Conservation (phyloP, 2,888 invertebrate species). For the Criorhina ranunculi region DNA sequence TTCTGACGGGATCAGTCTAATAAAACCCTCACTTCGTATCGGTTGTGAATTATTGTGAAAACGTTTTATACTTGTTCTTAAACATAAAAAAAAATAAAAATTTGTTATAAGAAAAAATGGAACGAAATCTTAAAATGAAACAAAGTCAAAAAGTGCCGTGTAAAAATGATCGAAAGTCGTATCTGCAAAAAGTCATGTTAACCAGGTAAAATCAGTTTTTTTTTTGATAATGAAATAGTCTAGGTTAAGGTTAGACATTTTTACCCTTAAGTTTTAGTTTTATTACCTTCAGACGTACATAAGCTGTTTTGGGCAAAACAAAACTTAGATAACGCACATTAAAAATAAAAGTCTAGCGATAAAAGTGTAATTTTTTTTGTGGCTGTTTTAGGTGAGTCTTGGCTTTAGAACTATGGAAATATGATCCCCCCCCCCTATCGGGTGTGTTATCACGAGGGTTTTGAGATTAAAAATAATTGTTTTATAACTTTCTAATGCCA, state of each 20-base stretch:
- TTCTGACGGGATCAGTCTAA: conserved; percentile 82
- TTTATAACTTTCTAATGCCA: background rate
- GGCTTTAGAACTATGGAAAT: no score
- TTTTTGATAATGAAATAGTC: background rate
- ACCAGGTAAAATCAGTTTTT: conserved; percentile 81
- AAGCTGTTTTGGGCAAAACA: no score
- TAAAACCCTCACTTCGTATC: conserved; percentile 82
- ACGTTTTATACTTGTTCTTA: conserved; percentile 17
- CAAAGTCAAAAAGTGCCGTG: conserved; percentile 82
- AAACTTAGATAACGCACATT: background rate
- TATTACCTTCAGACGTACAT: no score
- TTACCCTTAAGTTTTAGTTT: no score
- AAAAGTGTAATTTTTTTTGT: background rate
- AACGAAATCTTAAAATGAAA: conserved; percentile 81
- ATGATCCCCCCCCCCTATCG: background rate
- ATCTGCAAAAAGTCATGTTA: conserved; percentile 83
- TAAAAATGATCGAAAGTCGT: conserved; percentile 84
- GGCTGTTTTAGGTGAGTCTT: background rate
- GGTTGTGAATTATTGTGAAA: conserved; percentile 79
- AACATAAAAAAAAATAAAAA: background rate
- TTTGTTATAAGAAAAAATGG: conserved; percentile 78
- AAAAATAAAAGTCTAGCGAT: conserved; percentile 12
- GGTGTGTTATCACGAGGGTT: background rate
- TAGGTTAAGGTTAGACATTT: background rate
- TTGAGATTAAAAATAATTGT: background rate